Evolutionary conservation across 2,113 vertebrate genomes (phyloP).

Genomic region (Calcarius ornatus): DNA sequence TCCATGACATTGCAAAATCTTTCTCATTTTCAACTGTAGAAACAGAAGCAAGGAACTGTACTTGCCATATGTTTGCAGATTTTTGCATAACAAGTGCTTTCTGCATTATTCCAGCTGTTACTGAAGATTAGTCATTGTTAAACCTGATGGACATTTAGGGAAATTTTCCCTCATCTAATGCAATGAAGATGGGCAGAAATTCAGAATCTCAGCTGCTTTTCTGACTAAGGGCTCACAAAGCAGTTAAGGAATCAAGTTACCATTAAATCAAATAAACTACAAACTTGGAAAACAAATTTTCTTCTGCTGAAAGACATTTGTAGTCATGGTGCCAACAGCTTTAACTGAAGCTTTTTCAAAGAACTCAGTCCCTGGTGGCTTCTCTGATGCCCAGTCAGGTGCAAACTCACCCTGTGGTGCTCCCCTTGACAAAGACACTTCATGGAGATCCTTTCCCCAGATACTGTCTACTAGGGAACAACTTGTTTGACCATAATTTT

Average conservation of each 20-base stretch:
- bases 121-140: not conserved
- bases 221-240: not conserved
- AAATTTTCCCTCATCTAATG: not conserved
- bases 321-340: not conserved
- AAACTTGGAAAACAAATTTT: not conserved
- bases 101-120: not conserved
- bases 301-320: not conserved
- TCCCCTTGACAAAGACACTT: not conserved
- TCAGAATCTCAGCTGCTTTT: not conserved
- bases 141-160: not conserved
- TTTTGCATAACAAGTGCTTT: not conserved
- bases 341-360: not conserved
- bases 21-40: not conserved
- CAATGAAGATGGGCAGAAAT: not conserved
- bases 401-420: not conserved
- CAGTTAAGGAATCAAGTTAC: not conserved
- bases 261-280: not conserved
- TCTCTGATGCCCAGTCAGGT: not conserved
- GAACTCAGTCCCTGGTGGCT: not conserved
- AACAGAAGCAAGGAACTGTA: not conserved
- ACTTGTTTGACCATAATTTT: not conserved
- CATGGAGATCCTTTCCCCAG: not conserved
- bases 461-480: not conserved
- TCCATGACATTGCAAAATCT: slow-evolving; percentile 18
- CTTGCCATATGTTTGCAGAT: not conserved